Evolutionary conservation across 2,888 invertebrate species (phyloP).

Genomic region (Epirrita christyi): DNA sequence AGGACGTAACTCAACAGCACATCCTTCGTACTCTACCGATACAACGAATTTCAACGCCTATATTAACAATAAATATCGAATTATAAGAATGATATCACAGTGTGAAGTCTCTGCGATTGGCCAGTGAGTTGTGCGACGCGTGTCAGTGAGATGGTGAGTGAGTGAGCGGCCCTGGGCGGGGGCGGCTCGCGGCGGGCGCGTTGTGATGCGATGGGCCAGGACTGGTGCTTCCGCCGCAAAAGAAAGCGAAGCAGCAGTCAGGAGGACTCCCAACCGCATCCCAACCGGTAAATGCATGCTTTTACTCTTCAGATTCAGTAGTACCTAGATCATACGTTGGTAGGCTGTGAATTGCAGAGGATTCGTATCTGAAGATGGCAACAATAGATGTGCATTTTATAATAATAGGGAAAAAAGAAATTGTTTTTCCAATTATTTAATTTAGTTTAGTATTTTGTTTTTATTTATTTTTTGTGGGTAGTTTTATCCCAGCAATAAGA

Average conservation of each 20-base stretch:
- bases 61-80: constrained; percentile 30
- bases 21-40: constrained; percentile 14
- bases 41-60: constrained; percentile 26
- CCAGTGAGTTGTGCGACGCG: constrained; percentile 30
- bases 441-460: too few species aligned
- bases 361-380: too few species aligned
- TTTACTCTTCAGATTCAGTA: neutral
- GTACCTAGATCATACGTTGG: too few species aligned
- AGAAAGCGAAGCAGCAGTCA: constrained; percentile 88
- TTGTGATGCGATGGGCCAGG: constrained; percentile 88
- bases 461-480: too few species aligned
- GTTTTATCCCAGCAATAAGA: too few species aligned
- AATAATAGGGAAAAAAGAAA: too few species aligned
- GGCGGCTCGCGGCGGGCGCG: constrained; percentile 82
- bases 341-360: too few species aligned
- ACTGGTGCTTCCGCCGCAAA: constrained; percentile 90
- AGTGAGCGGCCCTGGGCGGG: constrained; percentile 80
- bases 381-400: too few species aligned
- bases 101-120: constrained; percentile 17
- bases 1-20: constrained; percentile 12
- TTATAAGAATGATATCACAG: constrained; percentile 16
- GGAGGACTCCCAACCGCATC: constrained; percentile 86
- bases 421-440: too few species aligned
- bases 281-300: constrained; percentile 71
- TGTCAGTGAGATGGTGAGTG: constrained; percentile 46